A percentile compares a stretch with the other conserved stretches of the same genome.
Evolutionary conservation across 2,797 vertebrate genomes (phyloP).

Genomic region (Setipinna tenuifilis): DNA sequence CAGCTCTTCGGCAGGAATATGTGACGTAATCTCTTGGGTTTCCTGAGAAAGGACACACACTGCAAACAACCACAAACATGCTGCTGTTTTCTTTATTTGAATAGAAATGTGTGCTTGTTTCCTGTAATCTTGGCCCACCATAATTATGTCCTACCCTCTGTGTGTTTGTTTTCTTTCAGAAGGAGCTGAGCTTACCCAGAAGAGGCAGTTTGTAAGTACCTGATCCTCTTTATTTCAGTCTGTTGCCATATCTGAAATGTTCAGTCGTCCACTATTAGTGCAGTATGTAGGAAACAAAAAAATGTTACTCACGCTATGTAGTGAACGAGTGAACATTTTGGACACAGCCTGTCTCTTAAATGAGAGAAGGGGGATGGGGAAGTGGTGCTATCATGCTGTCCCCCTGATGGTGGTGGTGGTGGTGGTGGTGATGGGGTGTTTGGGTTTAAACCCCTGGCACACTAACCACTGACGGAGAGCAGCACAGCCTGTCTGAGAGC

Average conservation of each 20-base stretch:
- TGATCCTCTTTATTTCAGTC: background rate
- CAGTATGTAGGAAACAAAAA: no score
- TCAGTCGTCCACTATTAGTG: no score
- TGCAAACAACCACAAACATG: no score
- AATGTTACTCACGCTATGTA: no score
- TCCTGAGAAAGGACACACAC: no score
- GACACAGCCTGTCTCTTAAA: no score
- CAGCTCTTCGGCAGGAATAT: background rate
- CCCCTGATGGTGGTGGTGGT: no score
- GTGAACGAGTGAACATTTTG: no score
- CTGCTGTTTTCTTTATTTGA: background rate
- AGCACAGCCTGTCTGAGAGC: background rate
- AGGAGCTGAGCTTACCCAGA: slow-evolving; percentile 81
- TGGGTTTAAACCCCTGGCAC: background rate
- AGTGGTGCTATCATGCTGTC: no score
- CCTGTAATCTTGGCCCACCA: background rate
- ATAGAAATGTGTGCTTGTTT: background rate
- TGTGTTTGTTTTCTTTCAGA: slow-evolving; percentile 68
- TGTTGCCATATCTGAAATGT: no score
- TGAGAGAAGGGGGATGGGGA: no score
- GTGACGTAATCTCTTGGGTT: background rate
- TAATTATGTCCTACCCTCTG: background rate
- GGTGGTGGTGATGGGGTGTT: no score
- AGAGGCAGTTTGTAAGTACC: slow-evolving; percentile 84
- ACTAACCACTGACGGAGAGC: background rate